Evolutionary conservation across 2,888 invertebrate genomes (phyloP).

Genomic region (Drosophila multiciliata): DNA sequence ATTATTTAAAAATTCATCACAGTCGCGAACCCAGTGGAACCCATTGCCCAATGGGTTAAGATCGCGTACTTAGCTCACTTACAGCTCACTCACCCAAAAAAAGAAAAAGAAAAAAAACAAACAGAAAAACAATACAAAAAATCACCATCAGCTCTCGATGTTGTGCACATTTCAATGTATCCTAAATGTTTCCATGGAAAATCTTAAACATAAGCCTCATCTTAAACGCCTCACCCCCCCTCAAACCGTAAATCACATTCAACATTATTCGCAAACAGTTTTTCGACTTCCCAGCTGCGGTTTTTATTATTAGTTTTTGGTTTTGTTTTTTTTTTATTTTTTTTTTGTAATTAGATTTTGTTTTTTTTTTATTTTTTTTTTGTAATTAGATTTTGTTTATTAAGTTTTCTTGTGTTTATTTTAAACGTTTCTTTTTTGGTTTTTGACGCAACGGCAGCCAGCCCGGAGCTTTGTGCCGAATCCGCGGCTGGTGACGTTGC

Average conservation of each 20-base stretch:
- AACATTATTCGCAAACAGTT: constrained; percentile 29
- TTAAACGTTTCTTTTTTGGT: constrained; percentile 66
- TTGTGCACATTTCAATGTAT: constrained; percentile 56
- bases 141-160: constrained; percentile 67
- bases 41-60: constrained; percentile 13
- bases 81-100: constrained; percentile 33
- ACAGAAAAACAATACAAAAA: constrained; percentile 8
- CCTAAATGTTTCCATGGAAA: constrained; percentile 39
- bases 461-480: constrained; percentile 65
- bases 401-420: constrained; percentile 55
- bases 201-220: constrained; percentile 28
- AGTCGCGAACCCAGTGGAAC: constrained; percentile 1
- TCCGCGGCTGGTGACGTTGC: constrained; percentile 52
- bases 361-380: constrained; percentile 14
- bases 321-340: neutral
- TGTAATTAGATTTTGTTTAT: constrained; percentile 36
- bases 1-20: constrained; percentile 3
- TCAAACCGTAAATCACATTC: constrained; percentile 15
- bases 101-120: neutral
- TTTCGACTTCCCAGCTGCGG: constrained; percentile 34
- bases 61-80: neutral
- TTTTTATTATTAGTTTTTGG: constrained; percentile 14
- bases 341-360: constrained; percentile 28
- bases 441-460: constrained; percentile 68
- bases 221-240: constrained; percentile 28